Evolutionary conservation across 2,113 vertebrate genomes (phyloP).

Genomic region (Chauna torquata): DNA sequence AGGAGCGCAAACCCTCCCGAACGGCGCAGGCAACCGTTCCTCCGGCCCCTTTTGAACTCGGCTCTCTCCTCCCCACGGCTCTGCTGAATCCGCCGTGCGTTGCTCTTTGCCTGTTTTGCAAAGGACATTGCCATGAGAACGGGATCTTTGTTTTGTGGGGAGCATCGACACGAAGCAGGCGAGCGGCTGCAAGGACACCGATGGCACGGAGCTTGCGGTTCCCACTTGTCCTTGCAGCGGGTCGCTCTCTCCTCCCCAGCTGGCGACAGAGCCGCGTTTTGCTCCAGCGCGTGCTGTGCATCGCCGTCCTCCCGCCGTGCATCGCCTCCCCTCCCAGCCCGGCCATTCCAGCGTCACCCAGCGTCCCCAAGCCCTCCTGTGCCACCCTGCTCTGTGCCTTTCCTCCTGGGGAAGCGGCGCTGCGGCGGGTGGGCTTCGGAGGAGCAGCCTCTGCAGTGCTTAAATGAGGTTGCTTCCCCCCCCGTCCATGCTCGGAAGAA

Average conservation of each 20-base stretch:
- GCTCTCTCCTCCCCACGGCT: background rate
- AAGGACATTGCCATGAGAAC: conserved; percentile 47
- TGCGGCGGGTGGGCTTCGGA: background rate
- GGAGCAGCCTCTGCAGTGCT: background rate
- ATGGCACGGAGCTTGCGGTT: conserved; percentile 13
- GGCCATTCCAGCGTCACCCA: background rate
- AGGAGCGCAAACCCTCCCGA: background rate
- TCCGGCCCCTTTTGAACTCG: background rate
- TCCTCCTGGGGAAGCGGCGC: fast-evolving
- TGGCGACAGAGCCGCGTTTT: background rate
- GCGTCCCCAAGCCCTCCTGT: background rate
- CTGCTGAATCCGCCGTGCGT: background rate
- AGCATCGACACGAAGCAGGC: background rate
- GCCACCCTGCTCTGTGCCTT: background rate
- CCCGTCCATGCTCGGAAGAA: conserved; percentile 27
- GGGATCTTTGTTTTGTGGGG: conserved; percentile 7
- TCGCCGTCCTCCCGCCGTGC: background rate
- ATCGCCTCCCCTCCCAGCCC: background rate
- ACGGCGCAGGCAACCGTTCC: background rate
- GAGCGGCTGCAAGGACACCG: conserved; percentile 32
- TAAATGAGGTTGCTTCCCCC: background rate
- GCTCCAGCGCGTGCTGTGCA: background rate
- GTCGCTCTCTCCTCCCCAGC: conserved; percentile 58
- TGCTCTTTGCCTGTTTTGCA: background rate
- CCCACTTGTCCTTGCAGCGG: conserved; percentile 63